phyloP scores from a whole-genome alignment of 1,140 invertebrate species.

The Drosophila fuyamai region DNA sequence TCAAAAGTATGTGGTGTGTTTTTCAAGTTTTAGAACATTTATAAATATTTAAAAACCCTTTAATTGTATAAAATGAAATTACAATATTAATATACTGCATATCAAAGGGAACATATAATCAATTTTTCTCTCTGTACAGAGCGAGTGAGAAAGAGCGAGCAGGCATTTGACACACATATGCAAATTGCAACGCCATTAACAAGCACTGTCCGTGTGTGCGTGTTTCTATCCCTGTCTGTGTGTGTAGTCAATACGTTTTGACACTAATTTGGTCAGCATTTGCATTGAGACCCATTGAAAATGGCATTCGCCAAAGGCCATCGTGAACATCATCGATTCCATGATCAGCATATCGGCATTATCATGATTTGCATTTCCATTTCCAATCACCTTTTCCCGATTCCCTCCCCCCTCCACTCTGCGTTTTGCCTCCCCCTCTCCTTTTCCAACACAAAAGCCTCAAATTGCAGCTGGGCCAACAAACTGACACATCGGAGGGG shows the following conservation, averaged over 20 bases:
- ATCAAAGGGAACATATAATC: too few relatives aligned
- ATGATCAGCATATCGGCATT: constrained; percentile 33
- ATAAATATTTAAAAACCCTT: too few relatives aligned
- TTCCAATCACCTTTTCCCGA: constrained; percentile 29
- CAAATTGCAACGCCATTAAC: constrained; percentile 76
- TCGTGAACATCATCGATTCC: constrained; percentile 45
- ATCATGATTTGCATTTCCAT: constrained; percentile 48
- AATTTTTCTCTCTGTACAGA: constrained; percentile 10
- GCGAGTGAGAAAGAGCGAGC: constrained; percentile 4
- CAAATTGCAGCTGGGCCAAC: constrained; percentile 75
- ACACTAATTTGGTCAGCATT: constrained; percentile 78
- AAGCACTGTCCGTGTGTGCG: constrained; percentile 31
- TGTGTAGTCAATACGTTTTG: constrained; percentile 75
- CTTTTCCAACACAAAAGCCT: constrained; percentile 67
- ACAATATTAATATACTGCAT: too few relatives aligned
- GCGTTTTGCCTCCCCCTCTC: neutral
- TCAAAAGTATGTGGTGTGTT: too few relatives aligned
- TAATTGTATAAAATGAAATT: too few relatives aligned
- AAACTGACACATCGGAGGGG: constrained; percentile 36
- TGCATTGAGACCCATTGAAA: constrained; percentile 74
- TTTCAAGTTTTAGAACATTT: too few relatives aligned
- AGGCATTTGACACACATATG: constrained; percentile 68
- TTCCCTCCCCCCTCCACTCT: neutral
- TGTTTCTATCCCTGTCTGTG: constrained; percentile 16
- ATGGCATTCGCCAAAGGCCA: constrained; percentile 61